Conservation (phyloP, 2,797 vertebrate genomes). For the Champsocephalus gunnari region DNA sequence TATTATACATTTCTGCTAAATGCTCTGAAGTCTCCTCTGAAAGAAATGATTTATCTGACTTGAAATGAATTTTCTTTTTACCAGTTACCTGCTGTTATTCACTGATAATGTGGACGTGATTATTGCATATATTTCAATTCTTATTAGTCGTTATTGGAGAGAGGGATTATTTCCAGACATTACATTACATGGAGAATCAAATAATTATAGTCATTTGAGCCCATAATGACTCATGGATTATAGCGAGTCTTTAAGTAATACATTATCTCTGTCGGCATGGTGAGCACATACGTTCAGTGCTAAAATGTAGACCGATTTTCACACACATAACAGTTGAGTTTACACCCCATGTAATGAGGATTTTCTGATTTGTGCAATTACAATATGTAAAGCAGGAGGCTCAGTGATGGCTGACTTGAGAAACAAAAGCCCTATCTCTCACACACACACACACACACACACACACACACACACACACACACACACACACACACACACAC, state of each 20-base stretch:
- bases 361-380: slow-evolving; percentile 21
- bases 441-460: slow-evolving; percentile 1
- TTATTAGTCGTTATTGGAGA: slow-evolving; percentile 43
- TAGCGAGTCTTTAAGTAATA: slow-evolving; percentile 38
- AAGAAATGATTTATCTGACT: slow-evolving; percentile 37
- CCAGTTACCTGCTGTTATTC: slow-evolving; percentile 59
- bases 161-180: slow-evolving; percentile 50
- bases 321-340: slow-evolving; percentile 1
- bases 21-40: slow-evolving; percentile 21
- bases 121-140: slow-evolving; percentile 51
- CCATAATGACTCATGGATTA: slow-evolving; percentile 55
- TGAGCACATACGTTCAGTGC: slow-evolving; percentile 16
- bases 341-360: slow-evolving; percentile 2
- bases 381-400: slow-evolving; percentile 16
- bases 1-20: slow-evolving; percentile 34
- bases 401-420: slow-evolving; percentile 19
- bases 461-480: too few relatives aligned
- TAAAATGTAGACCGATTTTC: slow-evolving; percentile 13
- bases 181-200: slow-evolving; percentile 51
- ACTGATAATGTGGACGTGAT: slow-evolving; percentile 49
- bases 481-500: slow-evolving; percentile 11
- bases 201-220: slow-evolving; percentile 51
- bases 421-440: slow-evolving; percentile 25
- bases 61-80: slow-evolving; percentile 37
- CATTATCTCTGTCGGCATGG: slow-evolving; percentile 34